These are phyloP conservation scores for Geotrypetes seraphini DNA, from an alignment of 2,797 vertebrate genomes.

Conservation along the genomic window DNA sequence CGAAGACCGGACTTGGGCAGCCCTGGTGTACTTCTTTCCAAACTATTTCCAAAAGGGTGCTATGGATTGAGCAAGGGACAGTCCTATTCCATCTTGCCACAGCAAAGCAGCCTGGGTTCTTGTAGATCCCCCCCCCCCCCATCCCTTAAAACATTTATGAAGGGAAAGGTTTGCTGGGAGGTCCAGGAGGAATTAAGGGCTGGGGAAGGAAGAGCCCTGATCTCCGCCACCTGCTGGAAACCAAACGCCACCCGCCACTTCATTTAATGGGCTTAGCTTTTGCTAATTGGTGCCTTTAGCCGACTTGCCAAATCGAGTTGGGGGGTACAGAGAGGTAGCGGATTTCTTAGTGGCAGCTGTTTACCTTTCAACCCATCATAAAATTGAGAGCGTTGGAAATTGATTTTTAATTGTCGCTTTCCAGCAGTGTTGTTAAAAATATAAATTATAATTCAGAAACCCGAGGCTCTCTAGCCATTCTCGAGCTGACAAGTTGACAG, in stretches of 20 bases:
- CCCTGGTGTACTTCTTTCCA: no score
- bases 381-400: no score
- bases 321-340: no score
- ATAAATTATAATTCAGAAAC: no score
- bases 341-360: no score
- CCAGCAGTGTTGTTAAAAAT: no score
- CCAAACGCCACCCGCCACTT: constrained; percentile 15
- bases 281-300: constrained; percentile 41
- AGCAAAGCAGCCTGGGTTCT: background rate
- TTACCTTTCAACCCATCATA: no score
- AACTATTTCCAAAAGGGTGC: background rate
- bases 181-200: constrained; percentile 33
- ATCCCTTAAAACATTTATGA: constrained; percentile 42
- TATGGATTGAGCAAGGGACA: constrained; percentile 4
- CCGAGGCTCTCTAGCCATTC: no score
- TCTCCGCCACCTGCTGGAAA: constrained; percentile 33
- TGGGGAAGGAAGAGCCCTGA: constrained; percentile 21
- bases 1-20: no score
- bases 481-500: no score
- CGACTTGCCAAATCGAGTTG: constrained; percentile 24
- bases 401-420: no score
- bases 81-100: background rate
- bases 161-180: constrained; percentile 39
- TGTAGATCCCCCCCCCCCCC: constrained; percentile 25
- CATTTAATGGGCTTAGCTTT: constrained; percentile 43